phyloP scores from a whole-genome alignment of 2,113 vertebrate genomes.

The Anguilla japonica region DNA sequence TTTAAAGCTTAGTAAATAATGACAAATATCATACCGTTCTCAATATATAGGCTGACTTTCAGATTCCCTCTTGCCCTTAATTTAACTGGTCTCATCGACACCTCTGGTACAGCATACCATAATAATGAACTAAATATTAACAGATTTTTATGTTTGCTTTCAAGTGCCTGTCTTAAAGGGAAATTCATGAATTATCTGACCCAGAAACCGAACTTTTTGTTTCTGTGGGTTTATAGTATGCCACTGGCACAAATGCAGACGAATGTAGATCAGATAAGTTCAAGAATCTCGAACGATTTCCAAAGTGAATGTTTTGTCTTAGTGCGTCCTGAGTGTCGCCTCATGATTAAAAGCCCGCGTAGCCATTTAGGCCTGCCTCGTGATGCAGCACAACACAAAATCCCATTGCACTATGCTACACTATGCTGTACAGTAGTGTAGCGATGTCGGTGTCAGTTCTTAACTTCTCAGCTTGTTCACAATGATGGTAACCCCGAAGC shows the following conservation, averaged over 20 bases:
- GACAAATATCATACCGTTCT: too few relatives aligned
- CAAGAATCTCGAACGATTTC: neutral
- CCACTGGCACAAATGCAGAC: neutral
- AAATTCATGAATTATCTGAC: neutral
- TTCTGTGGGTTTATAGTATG: neutral
- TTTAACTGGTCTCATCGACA: neutral
- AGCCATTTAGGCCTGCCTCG: neutral
- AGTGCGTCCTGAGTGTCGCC: neutral
- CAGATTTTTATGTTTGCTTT: neutral
- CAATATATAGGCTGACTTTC: too few relatives aligned
- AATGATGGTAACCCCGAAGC: neutral
- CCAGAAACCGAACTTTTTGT: neutral
- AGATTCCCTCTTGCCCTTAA: too few relatives aligned
- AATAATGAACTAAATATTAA: neutral
- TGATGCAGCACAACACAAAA: neutral
- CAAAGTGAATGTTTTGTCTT: neutral
- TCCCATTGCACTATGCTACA: neutral
- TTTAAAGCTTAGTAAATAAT: too few relatives aligned
- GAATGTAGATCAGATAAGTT: neutral
- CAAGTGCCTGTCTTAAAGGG: neutral
- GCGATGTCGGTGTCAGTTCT: neutral
- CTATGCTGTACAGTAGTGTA: neutral
- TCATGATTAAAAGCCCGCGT: neutral
- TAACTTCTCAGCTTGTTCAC: neutral
- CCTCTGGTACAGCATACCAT: neutral